Evolutionary conservation across 2,888 invertebrate species (phyloP), one percentile per base, ranked within the genome.

Genomic region (Ormyrus pomaceus): DNA sequence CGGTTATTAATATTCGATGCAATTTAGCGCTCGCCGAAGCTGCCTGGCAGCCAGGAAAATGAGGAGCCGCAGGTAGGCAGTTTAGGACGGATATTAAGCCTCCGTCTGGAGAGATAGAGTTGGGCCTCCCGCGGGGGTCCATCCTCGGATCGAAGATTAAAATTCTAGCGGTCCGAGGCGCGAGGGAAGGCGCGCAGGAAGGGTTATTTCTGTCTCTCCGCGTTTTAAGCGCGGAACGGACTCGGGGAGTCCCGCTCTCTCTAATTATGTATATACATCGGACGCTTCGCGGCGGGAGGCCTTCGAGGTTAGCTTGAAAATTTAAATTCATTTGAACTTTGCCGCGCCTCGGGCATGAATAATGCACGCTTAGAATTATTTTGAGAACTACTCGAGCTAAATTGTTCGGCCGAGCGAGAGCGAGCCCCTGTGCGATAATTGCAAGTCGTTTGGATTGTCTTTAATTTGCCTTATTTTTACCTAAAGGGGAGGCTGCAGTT

Each of bases 1-100:
- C 51, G 73, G 69, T 81, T 77, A 81, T 81, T 81, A 81, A 81
- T 81, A 77, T 77, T 81, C 73, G 64, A 81, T 70, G 73, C 65
- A 74, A 73, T 73, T 81, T 81, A 81, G 64, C 62, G 48, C 34
- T 34, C 62, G 59, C 9, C 34, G 72, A 5, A 13, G 50, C 48
- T 46, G 6, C 62, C 34, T 2, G 34, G 34, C 34, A 34, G 34
- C 2, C 34, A 34, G 34, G 34, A 34, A 34, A 34, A 34, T 34
- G 34, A 34, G n/a, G 64, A 64, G 19, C 9, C 6, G 7, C 6
- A 46, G 10, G 59, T 50, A 53, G 61, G 62, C 50, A 59, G 69
- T 62, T 64, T 70, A 70, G 56, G 64, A 13, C n/a, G 62, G 73
- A 79, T 73, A 79, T 73, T 78, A 78, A 78, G 65, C 78, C 61